These are phyloP conservation scores for Helostoma temminkii DNA, from an alignment of 2,797 vertebrate genomes.

Conservation along the genomic window DNA sequence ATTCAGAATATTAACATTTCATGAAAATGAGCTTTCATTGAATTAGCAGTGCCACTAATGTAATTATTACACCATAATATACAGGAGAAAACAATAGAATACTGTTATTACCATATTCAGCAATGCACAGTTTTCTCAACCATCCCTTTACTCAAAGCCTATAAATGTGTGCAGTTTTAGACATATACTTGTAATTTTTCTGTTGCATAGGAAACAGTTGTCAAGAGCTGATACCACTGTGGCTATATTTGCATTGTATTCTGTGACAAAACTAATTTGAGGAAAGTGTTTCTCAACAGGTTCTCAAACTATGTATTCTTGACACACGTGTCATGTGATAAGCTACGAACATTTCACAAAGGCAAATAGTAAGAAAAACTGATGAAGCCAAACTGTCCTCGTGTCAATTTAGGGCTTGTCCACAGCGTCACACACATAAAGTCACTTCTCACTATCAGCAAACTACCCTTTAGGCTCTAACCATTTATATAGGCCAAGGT, in stretches of 20 bases:
- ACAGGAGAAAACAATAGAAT: not conserved
- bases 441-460: not conserved
- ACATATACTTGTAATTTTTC: not conserved
- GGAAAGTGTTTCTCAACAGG: not conserved
- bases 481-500: not conserved
- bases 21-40: not conserved
- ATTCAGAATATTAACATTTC: too few species aligned
- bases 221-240: not conserved
- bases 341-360: not conserved
- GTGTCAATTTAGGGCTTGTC: not conserved
- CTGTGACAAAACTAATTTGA: not conserved
- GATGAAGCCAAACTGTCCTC: not conserved
- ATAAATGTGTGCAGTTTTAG: not conserved
- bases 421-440: not conserved
- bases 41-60: not conserved
- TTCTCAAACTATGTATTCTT: not conserved
- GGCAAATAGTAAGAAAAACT: not conserved
- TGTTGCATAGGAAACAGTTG: not conserved
- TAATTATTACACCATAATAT: not conserved
- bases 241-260: constrained; percentile 6
- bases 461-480: not conserved
- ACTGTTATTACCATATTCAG: constrained; percentile 9
- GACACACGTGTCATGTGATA: not conserved
- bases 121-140: not conserved
- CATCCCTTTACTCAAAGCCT: not conserved